Evolutionary conservation across 2,113 vertebrate genomes (phyloP).

Genomic region (Hoplias malabaricus): DNA sequence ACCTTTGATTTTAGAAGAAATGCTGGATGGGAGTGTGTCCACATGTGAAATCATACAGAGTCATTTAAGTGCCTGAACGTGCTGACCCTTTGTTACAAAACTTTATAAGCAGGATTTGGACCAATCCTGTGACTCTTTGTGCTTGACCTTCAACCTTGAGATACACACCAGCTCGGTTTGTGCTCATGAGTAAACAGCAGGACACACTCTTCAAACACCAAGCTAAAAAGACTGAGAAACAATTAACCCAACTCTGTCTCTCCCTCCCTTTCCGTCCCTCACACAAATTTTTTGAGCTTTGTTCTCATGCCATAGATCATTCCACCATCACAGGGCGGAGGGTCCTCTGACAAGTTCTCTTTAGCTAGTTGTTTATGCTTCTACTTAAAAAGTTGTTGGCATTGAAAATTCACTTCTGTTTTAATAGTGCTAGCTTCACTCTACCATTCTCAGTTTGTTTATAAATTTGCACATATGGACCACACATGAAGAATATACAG

Average conservation of each 20-base stretch:
- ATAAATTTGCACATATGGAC: no score
- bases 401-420: no score
- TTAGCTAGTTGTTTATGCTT: no score
- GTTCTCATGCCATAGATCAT: neutral
- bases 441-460: no score
- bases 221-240: neutral
- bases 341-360: constrained; percentile 32
- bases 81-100: neutral
- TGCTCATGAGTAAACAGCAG: neutral
- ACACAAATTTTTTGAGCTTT: neutral
- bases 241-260: neutral
- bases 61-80: neutral
- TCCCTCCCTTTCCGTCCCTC: neutral
- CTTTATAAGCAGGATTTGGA: constrained; percentile 2
- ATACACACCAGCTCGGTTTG: neutral
- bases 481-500: no score
- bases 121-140: neutral
- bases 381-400: no score
- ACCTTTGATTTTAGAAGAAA: no score
- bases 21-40: no score
- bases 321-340: neutral
- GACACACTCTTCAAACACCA: neutral
- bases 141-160: constrained; percentile 31
- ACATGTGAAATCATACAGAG: neutral
- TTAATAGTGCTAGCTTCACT: no score